A percentile compares a stretch with the other conserved stretches of the same genome.
Conservation (phyloP, 2,888 invertebrate species). For the Aspidiotus rigidus region DNA sequence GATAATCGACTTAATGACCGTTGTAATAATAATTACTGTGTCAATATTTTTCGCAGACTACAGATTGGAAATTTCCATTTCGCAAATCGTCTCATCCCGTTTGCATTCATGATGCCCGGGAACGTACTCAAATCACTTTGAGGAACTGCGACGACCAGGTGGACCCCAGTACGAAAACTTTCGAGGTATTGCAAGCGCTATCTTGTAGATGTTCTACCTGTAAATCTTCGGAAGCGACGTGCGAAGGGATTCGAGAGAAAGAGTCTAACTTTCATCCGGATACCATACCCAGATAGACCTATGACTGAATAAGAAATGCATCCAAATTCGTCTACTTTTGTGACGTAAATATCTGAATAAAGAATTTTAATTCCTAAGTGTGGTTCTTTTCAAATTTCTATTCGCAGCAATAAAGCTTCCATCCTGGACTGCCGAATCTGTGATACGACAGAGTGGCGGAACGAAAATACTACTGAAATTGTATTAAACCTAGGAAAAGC, state of each 20-base stretch:
- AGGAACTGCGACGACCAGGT: conserved; percentile 67
- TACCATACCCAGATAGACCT: not conserved
- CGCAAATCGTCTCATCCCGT: conserved; percentile 78
- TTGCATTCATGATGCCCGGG: conserved; percentile 65
- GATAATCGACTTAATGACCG: not conserved
- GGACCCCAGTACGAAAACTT: conserved; percentile 57
- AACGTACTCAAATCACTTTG: conserved; percentile 55
- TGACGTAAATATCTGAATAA: too few species aligned
- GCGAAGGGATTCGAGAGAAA: conserved; percentile 54
- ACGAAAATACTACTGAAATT: too few species aligned
- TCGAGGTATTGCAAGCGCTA: conserved; percentile 68
- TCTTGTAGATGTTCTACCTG: conserved; percentile 66
- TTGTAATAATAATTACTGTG: not conserved
- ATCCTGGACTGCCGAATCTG: too few species aligned
- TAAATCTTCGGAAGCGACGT: conserved; percentile 59
- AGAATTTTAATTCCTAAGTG: too few species aligned
- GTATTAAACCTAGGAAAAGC: too few species aligned
- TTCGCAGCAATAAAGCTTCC: too few species aligned
- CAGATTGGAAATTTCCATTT: conserved; percentile 82
- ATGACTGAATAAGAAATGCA: too few species aligned
- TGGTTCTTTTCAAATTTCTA: too few species aligned
- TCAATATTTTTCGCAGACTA: conserved; percentile 49
- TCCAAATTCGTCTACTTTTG: too few species aligned
- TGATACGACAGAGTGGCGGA: too few species aligned
- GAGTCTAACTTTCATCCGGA: conserved; percentile 29